A percentile compares a stretch with the other conserved stretches of the same genome.
Conservation (phyloP, 2,888 invertebrate species). For the Eumacrocentrus americanus region DNA sequence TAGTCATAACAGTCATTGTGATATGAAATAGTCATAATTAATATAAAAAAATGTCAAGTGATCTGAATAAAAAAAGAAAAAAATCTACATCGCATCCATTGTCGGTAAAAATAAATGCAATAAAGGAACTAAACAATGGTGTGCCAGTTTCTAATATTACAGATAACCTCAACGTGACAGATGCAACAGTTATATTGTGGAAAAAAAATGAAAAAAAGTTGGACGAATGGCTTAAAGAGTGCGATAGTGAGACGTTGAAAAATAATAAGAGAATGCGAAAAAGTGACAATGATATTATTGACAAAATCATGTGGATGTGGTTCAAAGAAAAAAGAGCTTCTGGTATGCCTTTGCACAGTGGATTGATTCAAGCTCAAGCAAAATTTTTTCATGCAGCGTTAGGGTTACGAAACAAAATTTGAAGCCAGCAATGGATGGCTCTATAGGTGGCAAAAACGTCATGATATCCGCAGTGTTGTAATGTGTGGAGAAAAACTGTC, state of each 20-base stretch:
- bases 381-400: background rate
- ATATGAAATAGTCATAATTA: too few relatives aligned
- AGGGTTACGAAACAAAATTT: background rate
- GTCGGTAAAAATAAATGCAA: background rate
- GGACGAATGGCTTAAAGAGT: too few relatives aligned
- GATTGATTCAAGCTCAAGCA: background rate
- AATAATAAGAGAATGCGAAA: background rate
- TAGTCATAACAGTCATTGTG: too few relatives aligned
- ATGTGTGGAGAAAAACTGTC: background rate
- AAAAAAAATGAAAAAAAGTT: too few relatives aligned
- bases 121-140: background rate
- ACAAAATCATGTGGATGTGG: background rate
- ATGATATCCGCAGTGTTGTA: background rate
- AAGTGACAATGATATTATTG: background rate
- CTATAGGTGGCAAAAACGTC: background rate
- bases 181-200: background rate
- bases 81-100: too few relatives aligned
- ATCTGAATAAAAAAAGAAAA: too few relatives aligned
- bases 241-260: too few relatives aligned
- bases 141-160: background rate
- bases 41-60: too few relatives aligned
- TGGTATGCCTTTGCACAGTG: background rate
- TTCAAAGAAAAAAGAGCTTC: background rate
- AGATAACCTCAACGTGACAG: background rate
- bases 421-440: background rate